Evolutionary conservation across 2,888 invertebrate genomes (phyloP), one percentile per base, ranked within the genome.

Genomic region (Taenaris catops): DNA sequence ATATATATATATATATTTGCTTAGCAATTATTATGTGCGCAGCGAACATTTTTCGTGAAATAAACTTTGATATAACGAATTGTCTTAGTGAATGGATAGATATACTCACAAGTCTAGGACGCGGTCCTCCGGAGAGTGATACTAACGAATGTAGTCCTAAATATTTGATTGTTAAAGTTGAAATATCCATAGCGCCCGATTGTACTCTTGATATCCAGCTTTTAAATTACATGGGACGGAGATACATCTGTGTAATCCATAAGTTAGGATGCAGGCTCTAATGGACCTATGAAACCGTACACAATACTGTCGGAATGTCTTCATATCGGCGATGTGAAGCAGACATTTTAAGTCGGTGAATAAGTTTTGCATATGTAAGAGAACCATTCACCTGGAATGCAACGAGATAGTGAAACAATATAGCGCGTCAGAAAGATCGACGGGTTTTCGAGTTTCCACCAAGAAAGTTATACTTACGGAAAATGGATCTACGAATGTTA

Each of bases 61-160:
- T n/a, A n/a, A n/a, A n/a, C n/a, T n/a, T n/a, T n/a, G n/a, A n/a
- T n/a, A n/a, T n/a, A n/a, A n/a, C n/a, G n/a, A n/a, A n/a, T n/a
- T n/a, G n/a, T n/a, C n/a, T n/a, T n/a, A n/a, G n/a, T n/a, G n/a
- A n/a, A n/a, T n/a, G n/a, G n/a, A n/a, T n/a, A n/a, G n/a, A n/a
- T 65, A 58, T 57, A 61, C 68, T 76, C 63, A 62, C 66, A 66
- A 73, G 70, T 70, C 75, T 79, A 76, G 78, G 72, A 75, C 68
- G 69, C 53, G 72, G 67, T 68, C 62, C 73, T 71, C 73, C 60
- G 51, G 70, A 70, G 74, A 58, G 67, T 60, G 69, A 72, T 76
- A 66, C 74, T 75, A 74, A 76, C 80, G 73, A 83, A 81, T 81
- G 73, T 81, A 72, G 68, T 63, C 67, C 72, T 81, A 81, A 78